These are phyloP conservation scores for Leuciscus idus DNA, from an alignment of 2,113 vertebrate species.

Conservation along the genomic window DNA sequence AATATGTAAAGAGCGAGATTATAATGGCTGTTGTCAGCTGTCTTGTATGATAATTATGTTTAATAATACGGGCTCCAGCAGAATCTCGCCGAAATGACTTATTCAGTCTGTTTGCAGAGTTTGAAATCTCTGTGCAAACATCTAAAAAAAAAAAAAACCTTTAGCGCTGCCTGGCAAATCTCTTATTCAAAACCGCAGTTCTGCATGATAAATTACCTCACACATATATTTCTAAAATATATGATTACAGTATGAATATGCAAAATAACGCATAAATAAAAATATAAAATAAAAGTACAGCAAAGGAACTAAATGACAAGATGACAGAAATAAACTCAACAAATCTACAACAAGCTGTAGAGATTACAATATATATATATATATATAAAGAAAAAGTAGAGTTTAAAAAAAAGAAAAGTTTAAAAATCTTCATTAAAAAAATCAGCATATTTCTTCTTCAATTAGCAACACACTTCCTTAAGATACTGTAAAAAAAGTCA, in stretches of 20 bases:
- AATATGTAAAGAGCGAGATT: slow-evolving; percentile 3
- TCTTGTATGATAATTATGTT: slow-evolving; percentile 2
- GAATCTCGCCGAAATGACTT: slow-evolving; percentile 11
- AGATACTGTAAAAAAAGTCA: not conserved
- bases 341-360: not conserved
- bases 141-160: not conserved
- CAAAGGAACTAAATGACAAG: not conserved
- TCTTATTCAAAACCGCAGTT: slow-evolving; percentile 25
- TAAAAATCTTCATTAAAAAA: not conserved
- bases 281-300: not conserved
- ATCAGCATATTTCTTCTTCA: not conserved
- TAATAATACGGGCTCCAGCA: not conserved
- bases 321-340: not conserved
- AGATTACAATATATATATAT: not conserved
- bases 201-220: slow-evolving; percentile 31
- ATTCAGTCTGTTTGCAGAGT: slow-evolving; percentile 23
- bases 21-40: not conserved
- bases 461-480: not conserved
- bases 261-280: not conserved
- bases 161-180: not conserved
- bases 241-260: not conserved
- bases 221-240: not conserved
- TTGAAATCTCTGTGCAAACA: slow-evolving; percentile 39
- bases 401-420: too few relatives aligned
- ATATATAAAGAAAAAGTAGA: not conserved